These are phyloP conservation scores for Spodoptera frugiperda DNA, from an alignment of 1,140 invertebrate species.

Conservation along the genomic window DNA sequence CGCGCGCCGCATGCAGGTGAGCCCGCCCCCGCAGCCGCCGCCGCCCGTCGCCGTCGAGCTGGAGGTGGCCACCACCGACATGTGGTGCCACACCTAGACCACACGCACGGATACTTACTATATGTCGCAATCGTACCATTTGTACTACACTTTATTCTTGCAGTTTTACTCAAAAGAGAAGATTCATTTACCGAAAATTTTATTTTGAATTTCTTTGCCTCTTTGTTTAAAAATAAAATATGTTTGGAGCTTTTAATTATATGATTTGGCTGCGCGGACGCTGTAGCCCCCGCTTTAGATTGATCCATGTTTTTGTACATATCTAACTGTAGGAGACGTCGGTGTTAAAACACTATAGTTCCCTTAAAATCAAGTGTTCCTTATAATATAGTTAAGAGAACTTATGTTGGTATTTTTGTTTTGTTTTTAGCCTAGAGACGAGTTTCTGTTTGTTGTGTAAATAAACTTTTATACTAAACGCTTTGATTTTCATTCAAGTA, in stretches of 20 bases:
- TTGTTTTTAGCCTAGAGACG: conserved; percentile 46
- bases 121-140: background rate
- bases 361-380: conserved; percentile 31
- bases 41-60: conserved; percentile 79
- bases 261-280: conserved; percentile 8
- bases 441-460: conserved; percentile 62
- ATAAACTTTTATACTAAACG: conserved; percentile 66
- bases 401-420: conserved; percentile 47
- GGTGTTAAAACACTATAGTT: conserved; percentile 75
- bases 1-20: conserved; percentile 57
- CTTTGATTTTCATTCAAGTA: conserved; percentile 58
- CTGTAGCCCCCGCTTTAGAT: conserved; percentile 18
- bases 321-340: conserved; percentile 62
- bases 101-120: background rate
- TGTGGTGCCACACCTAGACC: conserved; percentile 73
- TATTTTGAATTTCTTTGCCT: conserved; percentile 21
- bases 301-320: conserved; percentile 24
- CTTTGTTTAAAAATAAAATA: conserved; percentile 34
- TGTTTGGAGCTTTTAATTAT: conserved; percentile 27
- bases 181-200: conserved; percentile 32
- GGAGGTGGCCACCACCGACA: conserved; percentile 79
- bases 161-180: conserved; percentile 6
- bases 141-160: background rate
- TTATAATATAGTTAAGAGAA: conserved; percentile 38
- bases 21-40: conserved; percentile 72